Evolutionary conservation across 1,140 invertebrate genomes (phyloP), one percentile per base, ranked within the genome.

Genomic region (Drosophila leontia): DNA sequence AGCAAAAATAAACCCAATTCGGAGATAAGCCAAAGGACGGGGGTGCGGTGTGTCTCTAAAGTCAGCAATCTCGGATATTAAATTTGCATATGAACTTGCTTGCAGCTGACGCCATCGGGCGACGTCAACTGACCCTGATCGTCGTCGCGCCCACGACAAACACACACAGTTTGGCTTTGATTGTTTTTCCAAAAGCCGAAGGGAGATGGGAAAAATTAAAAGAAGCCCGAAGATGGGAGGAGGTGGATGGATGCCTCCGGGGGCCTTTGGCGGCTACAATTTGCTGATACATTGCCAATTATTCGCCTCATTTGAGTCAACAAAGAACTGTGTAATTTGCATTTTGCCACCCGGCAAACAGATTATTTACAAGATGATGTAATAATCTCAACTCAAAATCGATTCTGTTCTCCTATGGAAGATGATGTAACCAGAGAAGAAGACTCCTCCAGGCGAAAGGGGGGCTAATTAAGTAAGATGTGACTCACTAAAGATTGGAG

Each of bases 211-310:
- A 7, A 39, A 55, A 56, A 39, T 39, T 56, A 39, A 32, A 32
- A 44, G 47, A 50, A 26, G 26, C 56, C 57, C 48, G 32, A 58
- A 26, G 19, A 47, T 11, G 39, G n/a, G 13, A 5, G 23, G 44
- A 26, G 26, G 13, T 26, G 13, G 11, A 8, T 2, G 3, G 35
- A 23, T 29, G 67, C 62, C 67, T 37, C 12, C 19, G 29, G 62
- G 45, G 3, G 17, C 47, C 34, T 65, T 29, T 65, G 45, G 65
- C 29, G 34, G 41, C 45, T 48, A 72, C 71, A 83, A 72, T 57
- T 80, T 69, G 82, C 82, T 85, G 82, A 84, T 77, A 85, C 63
- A 84, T 64, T 84, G 81, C 82, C 81, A 84, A 84, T 84, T 84
- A 84, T 80, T 68, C 63, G 60, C 72, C 61, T 76, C 74, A 76